Percentiles rank a stretch among this genome's conserved stretches.
Conservation (phyloP, 2,888 invertebrate species). For the Panzeria rudis region DNA sequence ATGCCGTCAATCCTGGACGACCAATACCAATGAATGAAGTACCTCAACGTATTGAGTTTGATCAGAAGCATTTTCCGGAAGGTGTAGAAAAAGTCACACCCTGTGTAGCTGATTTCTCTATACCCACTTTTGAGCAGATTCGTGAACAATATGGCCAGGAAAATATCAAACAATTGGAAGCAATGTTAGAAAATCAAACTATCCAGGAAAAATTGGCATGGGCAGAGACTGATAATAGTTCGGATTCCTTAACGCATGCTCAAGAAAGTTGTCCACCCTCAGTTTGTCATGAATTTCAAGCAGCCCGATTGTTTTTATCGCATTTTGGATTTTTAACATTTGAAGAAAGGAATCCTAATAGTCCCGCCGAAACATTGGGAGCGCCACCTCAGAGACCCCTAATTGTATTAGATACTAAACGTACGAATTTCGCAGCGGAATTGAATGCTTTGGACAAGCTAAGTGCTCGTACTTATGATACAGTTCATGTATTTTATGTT, state of each 20-base stretch:
- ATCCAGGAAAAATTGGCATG: conserved; percentile 85
- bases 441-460: conserved; percentile 93
- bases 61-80: conserved; percentile 91
- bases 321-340: conserved; percentile 96
- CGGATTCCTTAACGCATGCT: conserved; percentile 84
- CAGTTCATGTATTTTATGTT: conserved; percentile 97
- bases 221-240: conserved; percentile 84
- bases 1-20: conserved; percentile 86
- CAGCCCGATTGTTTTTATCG: conserved; percentile 96
- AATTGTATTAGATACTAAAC: conserved; percentile 82
- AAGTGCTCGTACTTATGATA: conserved; percentile 94
- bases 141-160: conserved; percentile 85
- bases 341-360: conserved; percentile 83
- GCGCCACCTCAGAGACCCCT: conserved; percentile 79
- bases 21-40: conserved; percentile 90
- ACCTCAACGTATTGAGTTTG: conserved; percentile 87
- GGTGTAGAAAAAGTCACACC: conserved; percentile 90
- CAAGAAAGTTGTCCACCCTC: conserved; percentile 92
- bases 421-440: conserved; percentile 89
- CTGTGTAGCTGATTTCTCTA: conserved; percentile 95
- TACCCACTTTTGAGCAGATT: conserved; percentile 93
- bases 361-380: conserved; percentile 78
- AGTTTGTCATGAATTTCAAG: conserved; percentile 96
- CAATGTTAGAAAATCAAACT: conserved; percentile 89
- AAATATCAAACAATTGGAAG: conserved; percentile 87